A percentile compares a stretch with the other conserved stretches of the same genome.
phyloP scores from a whole-genome alignment of 2,113 vertebrate genomes.

The Hydrolagus affinis region DNA sequence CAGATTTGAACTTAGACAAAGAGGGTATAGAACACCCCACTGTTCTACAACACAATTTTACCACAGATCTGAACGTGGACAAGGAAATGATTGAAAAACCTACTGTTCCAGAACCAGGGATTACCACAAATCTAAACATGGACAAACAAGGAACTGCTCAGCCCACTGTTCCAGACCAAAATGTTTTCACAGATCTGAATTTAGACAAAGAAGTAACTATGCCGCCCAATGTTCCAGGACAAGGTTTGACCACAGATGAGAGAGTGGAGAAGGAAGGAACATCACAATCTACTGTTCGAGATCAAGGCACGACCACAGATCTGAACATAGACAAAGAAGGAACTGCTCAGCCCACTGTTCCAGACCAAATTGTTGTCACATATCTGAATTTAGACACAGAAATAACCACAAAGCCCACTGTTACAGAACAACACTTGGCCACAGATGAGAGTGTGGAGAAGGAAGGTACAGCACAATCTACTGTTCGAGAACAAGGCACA shows the following conservation, averaged over 20 bases:
- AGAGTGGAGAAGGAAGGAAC: neutral
- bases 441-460: neutral
- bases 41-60: neutral
- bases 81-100: neutral
- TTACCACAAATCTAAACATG: too few relatives aligned
- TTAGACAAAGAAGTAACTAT: neutral
- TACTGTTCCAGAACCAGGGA: neutral
- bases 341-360: neutral
- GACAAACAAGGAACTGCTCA: neutral
- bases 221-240: neutral
- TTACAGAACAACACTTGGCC: neutral
- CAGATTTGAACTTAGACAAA: neutral
- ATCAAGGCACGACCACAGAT: neutral
- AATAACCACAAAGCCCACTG: neutral
- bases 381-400: neutral
- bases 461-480: neutral
- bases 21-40: neutral
- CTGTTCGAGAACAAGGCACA: neutral
- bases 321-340: neutral
- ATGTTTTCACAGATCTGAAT: too few relatives aligned
- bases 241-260: neutral
- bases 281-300: neutral
- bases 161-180: neutral
- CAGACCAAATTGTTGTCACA: too few relatives aligned
- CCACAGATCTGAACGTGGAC: neutral